Base-by-base conservation (phyloP, 2,113 vertebrate genomes). In the Dromaius novaehollandiae region DNA sequence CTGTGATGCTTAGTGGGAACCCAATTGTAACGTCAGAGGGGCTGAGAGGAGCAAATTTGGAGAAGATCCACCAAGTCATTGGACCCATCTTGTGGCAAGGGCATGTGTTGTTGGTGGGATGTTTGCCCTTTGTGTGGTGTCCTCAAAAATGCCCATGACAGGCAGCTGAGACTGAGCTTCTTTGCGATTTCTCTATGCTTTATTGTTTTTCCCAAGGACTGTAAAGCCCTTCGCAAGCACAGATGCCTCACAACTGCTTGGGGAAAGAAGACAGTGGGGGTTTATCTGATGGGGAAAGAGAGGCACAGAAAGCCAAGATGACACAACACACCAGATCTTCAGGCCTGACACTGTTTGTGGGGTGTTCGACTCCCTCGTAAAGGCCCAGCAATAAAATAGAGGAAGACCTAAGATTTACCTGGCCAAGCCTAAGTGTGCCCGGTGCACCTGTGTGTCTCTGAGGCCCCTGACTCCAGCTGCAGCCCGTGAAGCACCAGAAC, bases 351-450 rank as follows among this genome's bases (percentile, higher is more conserved):
- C 2, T n/a, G 58, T 22, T 24, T 53, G 7, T 46, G 61, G 69
- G 50, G 40, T 77, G 82, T 51, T 89, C 50, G 53, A 21, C 19
- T 84, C 50, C 46, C 34, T 61, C 42, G 79, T 1, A 2, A 89
- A 93, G 48, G 53, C 44, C 36, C 34, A 14, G 8, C 17, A n/a
- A 9, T 38, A 63, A 50, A 21, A 48, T 11, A 53, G 75, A 82
- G 88, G 79, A 91, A 93, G 80, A 71, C 82, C 80, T 86, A 48
- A 88, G 82, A 56, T 93, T 69, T 88, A 14, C 79, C 53, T 88
- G 75, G 58, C 75, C 63, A 30, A 14, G 61, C 10, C 3, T 14
- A 44, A 32, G 56, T 38, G 82, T 46, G 20, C 0, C 1, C 26
- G 56, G 86, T 13, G 6, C 13, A 4, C 11, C n/a, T 65, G 61